A percentile compares a stretch with the other conserved stretches of the same genome.
phyloP scores from a whole-genome alignment of 2,888 invertebrate species.

The Silvanus unidentatus region DNA sequence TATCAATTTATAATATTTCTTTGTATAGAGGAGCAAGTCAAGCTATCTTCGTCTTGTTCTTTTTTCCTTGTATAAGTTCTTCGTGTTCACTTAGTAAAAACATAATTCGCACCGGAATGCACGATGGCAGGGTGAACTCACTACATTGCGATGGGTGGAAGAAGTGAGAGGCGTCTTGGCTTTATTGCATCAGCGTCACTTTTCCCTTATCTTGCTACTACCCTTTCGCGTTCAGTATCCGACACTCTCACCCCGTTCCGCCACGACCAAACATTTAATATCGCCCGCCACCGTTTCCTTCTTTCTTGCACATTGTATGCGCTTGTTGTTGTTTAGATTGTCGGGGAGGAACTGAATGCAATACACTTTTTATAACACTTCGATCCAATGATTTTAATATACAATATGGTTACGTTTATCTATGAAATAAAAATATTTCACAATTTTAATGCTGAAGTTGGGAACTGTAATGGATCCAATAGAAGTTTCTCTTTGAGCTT shows the following conservation, averaged over 20 bases:
- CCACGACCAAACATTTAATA: conserved; percentile 31
- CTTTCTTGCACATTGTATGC: conserved; percentile 4
- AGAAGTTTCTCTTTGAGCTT: too few relatives aligned
- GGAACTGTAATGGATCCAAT: conserved; percentile 3
- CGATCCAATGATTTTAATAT: conserved; percentile 16
- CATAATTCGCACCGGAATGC: conserved; percentile 24
- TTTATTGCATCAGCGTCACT: conserved; percentile 36
- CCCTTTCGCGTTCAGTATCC: conserved; percentile 30
- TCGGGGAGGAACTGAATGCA: conserved; percentile 5
- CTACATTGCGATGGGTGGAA: conserved; percentile 6
- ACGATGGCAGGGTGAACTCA: conserved; percentile 19
- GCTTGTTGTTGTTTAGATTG: conserved; percentile 2
- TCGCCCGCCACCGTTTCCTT: conserved; percentile 12
- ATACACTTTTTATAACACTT: neutral
- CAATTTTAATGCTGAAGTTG: conserved; percentile 4
- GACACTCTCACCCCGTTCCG: conserved; percentile 15
- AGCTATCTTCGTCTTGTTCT: too few relatives aligned
- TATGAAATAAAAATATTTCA: conserved; percentile 19
- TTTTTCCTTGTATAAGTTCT: conserved; percentile 4
- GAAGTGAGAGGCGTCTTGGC: conserved; percentile 21
- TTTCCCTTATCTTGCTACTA: conserved; percentile 28
- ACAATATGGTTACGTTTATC: conserved; percentile 20
- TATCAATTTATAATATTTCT: too few relatives aligned
- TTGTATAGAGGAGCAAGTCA: too few relatives aligned
- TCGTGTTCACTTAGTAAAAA: conserved; percentile 26